A percentile compares a stretch with the other conserved stretches of the same genome.
Evolutionary conservation across 1,140 invertebrate species (phyloP).

Genomic region (Polyergus mexicanus): DNA sequence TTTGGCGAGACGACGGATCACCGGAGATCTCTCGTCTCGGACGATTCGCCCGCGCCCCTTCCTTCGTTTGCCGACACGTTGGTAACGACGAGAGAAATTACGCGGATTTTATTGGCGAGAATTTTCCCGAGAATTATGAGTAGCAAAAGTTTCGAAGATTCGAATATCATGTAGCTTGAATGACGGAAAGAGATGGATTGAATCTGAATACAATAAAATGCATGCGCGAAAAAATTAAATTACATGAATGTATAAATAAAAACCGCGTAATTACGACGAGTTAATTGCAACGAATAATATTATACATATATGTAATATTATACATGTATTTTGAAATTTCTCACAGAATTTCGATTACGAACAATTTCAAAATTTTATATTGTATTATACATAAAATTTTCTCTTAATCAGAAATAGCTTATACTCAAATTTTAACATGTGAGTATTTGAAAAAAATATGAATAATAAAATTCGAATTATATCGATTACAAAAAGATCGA

Average conservation of each 20-base stretch:
- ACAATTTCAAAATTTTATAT: background rate
- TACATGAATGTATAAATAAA: no score
- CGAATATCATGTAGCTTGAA: background rate
- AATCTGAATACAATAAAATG: background rate
- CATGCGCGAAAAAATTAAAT: no score
- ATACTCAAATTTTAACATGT: background rate
- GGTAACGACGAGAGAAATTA: constrained; percentile 34
- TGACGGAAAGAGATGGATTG: background rate
- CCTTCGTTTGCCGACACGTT: background rate
- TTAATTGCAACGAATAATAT: background rate
- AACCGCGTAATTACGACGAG: background rate
- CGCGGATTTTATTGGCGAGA: background rate
- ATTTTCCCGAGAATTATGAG: no score
- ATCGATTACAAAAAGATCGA: background rate
- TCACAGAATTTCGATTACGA: background rate
- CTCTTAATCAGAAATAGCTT: background rate
- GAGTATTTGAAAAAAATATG: background rate
- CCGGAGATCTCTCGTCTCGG: background rate
- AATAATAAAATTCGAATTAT: background rate
- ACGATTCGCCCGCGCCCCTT: background rate
- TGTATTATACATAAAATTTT: background rate
- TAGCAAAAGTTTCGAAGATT: background rate
- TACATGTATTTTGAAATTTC: background rate
- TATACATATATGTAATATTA: background rate
- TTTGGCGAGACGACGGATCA: constrained; percentile 39